These are phyloP conservation scores for Metallyticus violacea DNA, from an alignment of 2,888 invertebrate species.

Conservation along the genomic window DNA sequence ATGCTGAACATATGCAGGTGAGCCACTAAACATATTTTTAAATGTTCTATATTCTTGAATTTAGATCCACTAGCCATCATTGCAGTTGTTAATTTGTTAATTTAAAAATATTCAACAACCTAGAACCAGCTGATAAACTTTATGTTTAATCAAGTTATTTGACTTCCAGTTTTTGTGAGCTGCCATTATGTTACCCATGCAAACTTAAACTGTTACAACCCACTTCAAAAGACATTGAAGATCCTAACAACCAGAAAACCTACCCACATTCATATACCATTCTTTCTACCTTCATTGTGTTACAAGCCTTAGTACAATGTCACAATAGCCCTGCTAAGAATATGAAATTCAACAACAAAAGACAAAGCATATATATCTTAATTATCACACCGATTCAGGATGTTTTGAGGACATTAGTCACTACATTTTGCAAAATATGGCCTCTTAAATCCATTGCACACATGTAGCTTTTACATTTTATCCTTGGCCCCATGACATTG, in stretches of 20 bases:
- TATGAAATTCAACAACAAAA: background rate
- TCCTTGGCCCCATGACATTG: background rate
- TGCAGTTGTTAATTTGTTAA: no score
- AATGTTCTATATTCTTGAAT: no score
- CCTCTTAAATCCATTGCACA: no score
- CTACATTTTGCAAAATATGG: background rate
- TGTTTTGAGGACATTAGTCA: background rate
- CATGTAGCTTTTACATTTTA: background rate
- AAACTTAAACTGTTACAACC: background rate
- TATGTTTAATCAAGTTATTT: no score
- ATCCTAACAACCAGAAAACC: background rate
- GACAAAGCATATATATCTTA: background rate
- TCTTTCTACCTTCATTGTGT: background rate
- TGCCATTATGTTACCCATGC: no score
- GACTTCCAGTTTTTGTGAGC: no score
- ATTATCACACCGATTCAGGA: background rate
- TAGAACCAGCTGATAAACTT: no score
- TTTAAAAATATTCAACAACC: no score
- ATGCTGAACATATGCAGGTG: no score
- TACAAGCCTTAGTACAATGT: background rate
- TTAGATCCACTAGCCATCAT: no score
- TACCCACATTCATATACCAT: background rate
- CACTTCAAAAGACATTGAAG: background rate
- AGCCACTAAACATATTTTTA: no score
- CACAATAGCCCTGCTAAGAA: background rate